phyloP scores from a whole-genome alignment of 2,113 vertebrate species.

The Macquaria australasica region DNA sequence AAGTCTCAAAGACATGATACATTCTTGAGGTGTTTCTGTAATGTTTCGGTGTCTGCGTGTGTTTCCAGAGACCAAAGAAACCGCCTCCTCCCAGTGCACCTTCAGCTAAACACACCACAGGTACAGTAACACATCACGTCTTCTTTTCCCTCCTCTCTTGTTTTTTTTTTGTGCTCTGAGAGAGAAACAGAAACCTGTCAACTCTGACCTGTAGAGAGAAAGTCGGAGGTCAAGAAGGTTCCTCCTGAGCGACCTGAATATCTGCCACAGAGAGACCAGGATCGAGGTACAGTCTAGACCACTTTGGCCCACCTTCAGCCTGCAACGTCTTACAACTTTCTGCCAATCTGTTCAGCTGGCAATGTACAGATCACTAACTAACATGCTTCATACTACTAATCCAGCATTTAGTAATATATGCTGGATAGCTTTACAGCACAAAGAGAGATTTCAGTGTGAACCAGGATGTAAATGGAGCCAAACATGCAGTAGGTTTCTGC shows the following conservation, averaged over 20 bases:
- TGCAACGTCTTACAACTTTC: not conserved
- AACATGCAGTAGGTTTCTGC: not conserved
- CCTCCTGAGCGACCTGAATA: conserved; percentile 95
- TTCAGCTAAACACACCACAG: conserved; percentile 90
- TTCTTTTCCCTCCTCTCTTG: not conserved
- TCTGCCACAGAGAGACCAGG: conserved; percentile 90
- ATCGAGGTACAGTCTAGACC: conserved; percentile 89
- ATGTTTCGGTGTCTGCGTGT: conserved; percentile 34
- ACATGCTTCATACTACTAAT: not conserved
- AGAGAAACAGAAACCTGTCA: conserved; percentile 32
- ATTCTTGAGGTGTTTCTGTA: not conserved
- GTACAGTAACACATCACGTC: conserved; percentile 78
- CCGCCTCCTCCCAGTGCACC: conserved; percentile 95
- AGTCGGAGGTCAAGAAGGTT: conserved; percentile 92
- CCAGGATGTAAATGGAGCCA: not conserved
- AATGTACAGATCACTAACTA: conserved; percentile 6
- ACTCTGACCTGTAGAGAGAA: conserved; percentile 88
- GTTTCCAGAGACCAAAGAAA: conserved; percentile 96
- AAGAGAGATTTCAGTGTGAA: not conserved
- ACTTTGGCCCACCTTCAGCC: not conserved
- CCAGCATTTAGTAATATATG: not conserved
- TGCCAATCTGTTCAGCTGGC: not conserved
- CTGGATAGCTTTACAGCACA: not conserved
- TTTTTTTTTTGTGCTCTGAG: not conserved
- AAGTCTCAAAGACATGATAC: not conserved